phyloP scores from a whole-genome alignment of 2,888 invertebrate genomes.

The Pseudoips prasinana region DNA sequence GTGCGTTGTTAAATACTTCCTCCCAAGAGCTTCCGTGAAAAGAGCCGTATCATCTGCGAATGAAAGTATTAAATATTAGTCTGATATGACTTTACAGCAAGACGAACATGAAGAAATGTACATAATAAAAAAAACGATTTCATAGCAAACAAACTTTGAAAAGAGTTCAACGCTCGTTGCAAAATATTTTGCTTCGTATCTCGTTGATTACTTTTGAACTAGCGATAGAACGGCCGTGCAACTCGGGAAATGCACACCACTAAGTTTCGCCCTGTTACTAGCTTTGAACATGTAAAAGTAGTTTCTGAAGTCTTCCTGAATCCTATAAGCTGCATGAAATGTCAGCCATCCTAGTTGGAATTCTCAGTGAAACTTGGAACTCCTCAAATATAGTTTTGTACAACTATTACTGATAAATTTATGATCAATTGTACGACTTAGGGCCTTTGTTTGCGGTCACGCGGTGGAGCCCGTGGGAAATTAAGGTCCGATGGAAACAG shows the following conservation, averaged over 20 bases:
- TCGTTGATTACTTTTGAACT: constrained; percentile 59
- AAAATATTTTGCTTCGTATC: constrained; percentile 50
- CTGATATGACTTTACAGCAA: too few species aligned
- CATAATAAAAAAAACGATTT: too few species aligned
- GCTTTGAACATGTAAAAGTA: constrained; percentile 31
- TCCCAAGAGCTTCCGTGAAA: too few species aligned
- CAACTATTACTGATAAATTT: constrained; percentile 33
- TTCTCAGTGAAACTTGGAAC: constrained; percentile 21
- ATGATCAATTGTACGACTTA: constrained; percentile 44
- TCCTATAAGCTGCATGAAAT: constrained; percentile 27
- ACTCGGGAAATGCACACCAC: constrained; percentile 45
- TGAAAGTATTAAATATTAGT: too few species aligned
- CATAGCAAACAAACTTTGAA: too few species aligned
- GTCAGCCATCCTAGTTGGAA: too few species aligned
- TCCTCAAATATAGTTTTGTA: constrained; percentile 18
- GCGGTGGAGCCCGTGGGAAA: constrained; percentile 58
- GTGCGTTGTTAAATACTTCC: too few species aligned
- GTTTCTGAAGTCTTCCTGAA: constrained; percentile 40
- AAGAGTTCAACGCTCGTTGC: constrained; percentile 42
- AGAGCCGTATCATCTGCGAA: too few species aligned
- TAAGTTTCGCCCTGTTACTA: constrained; percentile 45
- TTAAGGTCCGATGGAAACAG: constrained; percentile 52
- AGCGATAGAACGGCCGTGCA: constrained; percentile 38
- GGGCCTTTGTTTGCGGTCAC: constrained; percentile 56
- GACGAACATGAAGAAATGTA: too few species aligned